These are phyloP conservation scores for Lacanobia wlatinum DNA, from an alignment of 2,888 invertebrate species.

Conservation along the genomic window DNA sequence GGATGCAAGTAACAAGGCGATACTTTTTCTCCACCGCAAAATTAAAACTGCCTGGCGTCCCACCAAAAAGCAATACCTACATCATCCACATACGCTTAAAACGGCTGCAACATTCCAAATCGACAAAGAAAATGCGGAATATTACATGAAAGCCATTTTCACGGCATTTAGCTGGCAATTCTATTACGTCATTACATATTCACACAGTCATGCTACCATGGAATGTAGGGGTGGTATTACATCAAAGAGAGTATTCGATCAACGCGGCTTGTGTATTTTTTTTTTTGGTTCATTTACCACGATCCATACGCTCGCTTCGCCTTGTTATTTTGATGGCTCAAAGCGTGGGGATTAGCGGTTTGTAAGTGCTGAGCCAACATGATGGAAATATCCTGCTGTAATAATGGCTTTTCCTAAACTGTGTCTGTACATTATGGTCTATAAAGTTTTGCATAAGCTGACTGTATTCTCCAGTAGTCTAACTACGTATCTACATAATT, in stretches of 20 bases:
- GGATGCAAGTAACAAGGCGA: not conserved
- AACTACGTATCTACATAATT: too few relatives aligned
- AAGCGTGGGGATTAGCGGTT: slow-evolving; percentile 50
- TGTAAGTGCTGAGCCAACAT: not conserved
- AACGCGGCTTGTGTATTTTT: slow-evolving; percentile 79
- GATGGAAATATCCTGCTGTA: not conserved
- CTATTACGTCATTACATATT: slow-evolving; percentile 81
- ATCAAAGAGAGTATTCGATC: slow-evolving; percentile 85
- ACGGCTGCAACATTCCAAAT: slow-evolving; percentile 60
- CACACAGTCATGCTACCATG: slow-evolving; percentile 82
- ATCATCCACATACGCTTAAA: slow-evolving; percentile 42
- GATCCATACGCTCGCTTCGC: slow-evolving; percentile 76
- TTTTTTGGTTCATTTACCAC: slow-evolving; percentile 86
- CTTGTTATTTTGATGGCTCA: slow-evolving; percentile 63
- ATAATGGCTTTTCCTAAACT: not conserved
- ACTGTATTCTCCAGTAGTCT: too few relatives aligned
- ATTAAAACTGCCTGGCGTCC: slow-evolving; percentile 14
- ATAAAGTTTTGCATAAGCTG: too few relatives aligned
- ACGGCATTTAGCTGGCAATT: slow-evolving; percentile 81
- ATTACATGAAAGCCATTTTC: slow-evolving; percentile 75
- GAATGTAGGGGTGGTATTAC: slow-evolving; percentile 72
- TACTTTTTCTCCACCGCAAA: not conserved
- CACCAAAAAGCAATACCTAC: slow-evolving; percentile 35
- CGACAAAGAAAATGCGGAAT: slow-evolving; percentile 60
- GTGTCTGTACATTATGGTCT: not conserved